Evolutionary conservation across 1,140 invertebrate genomes (phyloP).

Genomic region (Leptonema lineaticorne): DNA sequence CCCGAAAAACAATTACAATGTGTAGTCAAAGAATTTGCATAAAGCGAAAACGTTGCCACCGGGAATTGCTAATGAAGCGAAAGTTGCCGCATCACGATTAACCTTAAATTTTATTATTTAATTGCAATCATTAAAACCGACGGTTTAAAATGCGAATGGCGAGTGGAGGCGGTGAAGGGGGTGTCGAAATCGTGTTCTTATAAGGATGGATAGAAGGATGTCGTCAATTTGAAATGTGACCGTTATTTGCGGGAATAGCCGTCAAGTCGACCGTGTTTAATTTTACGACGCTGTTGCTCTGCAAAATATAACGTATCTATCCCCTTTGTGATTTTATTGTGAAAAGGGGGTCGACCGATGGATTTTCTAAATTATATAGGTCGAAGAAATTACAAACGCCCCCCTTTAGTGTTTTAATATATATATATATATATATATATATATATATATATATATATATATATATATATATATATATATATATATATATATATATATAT

Average conservation of each 20-base stretch:
- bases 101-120: conserved; percentile 14
- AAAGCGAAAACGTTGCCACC: neutral
- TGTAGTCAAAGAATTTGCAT: conserved; percentile 1
- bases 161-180: too few species aligned
- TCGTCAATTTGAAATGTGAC: neutral
- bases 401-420: neutral
- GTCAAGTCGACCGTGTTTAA: conserved; percentile 3
- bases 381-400: too few species aligned
- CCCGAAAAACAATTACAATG: conserved; percentile 4
- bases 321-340: too few species aligned
- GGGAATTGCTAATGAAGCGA: conserved; percentile 1
- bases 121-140: neutral
- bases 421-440: neutral
- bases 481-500: neutral
- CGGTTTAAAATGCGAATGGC: neutral
- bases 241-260: neutral
- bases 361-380: too few species aligned
- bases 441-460: neutral
- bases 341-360: too few species aligned
- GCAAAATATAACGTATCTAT: too few species aligned
- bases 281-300: neutral
- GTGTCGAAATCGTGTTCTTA: too few species aligned
- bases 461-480: neutral
- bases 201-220: too few species aligned
- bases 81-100: conserved; percentile 11